Conservation (phyloP, 1,140 invertebrate species). For the Macrosteles quadrilineatus region DNA sequence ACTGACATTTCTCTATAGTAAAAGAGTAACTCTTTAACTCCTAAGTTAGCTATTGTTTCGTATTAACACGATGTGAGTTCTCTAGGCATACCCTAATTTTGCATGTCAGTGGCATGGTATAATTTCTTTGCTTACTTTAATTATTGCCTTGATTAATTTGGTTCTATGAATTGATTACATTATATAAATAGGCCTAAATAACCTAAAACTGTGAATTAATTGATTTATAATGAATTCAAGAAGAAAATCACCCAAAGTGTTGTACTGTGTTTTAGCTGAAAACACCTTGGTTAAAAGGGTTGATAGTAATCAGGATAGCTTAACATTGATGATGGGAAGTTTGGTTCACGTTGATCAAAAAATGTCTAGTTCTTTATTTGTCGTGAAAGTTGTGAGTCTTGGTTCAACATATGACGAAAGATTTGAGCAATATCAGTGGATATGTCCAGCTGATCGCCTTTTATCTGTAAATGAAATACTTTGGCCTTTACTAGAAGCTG, state of each 20-base stretch:
- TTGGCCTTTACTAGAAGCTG: conserved; percentile 36
- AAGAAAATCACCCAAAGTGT: background rate
- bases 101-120: too few relatives aligned
- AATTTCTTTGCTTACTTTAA: too few relatives aligned
- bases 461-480: conserved; percentile 36
- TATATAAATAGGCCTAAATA: too few relatives aligned
- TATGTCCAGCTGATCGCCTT: conserved; percentile 33
- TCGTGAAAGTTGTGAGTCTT: conserved; percentile 35
- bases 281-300: background rate
- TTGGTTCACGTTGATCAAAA: conserved; percentile 36
- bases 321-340: conserved; percentile 33
- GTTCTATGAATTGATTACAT: too few relatives aligned
- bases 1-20: too few relatives aligned
- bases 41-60: too few relatives aligned
- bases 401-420: conserved; percentile 29
- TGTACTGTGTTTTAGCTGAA: conserved; percentile 2
- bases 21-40: too few relatives aligned
- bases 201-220: too few relatives aligned
- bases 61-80: too few relatives aligned
- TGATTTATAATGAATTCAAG: conserved; percentile 13
- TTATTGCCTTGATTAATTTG: too few relatives aligned
- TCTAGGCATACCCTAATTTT: too few relatives aligned
- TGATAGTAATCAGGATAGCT: background rate
- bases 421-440: conserved; percentile 38
- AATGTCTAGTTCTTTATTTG: conserved; percentile 30